A percentile compares a stretch with the other conserved stretches of the same genome.
phyloP scores from a whole-genome alignment of 2,797 vertebrate species.

The Manis javanica region DNA sequence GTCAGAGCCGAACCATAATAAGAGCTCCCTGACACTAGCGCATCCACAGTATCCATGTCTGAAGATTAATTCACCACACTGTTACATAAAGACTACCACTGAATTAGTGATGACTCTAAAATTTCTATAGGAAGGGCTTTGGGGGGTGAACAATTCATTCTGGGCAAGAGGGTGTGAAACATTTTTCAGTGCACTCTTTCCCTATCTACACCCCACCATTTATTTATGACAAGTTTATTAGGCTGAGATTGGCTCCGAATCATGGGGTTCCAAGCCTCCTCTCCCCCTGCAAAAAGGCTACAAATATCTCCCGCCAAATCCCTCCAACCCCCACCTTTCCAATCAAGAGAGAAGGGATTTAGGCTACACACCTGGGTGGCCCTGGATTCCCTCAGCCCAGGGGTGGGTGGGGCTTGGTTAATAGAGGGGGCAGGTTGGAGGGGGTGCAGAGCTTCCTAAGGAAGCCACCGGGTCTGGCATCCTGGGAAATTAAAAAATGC shows the following conservation, averaged over 20 bases:
- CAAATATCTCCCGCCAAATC: neutral
- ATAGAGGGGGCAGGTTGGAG: neutral
- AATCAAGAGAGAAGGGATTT: neutral
- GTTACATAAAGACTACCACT: too few species aligned
- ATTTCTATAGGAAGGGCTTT: too few species aligned
- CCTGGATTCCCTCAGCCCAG: neutral
- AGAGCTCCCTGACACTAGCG: accelerated
- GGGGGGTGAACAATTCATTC: too few species aligned
- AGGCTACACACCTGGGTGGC: too few species aligned
- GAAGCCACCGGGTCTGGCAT: neutral
- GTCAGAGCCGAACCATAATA: neutral
- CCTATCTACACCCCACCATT: neutral
- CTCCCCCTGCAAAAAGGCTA: neutral
- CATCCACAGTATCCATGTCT: too few species aligned
- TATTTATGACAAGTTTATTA: neutral
- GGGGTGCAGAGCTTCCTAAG: neutral
- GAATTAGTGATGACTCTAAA: too few species aligned
- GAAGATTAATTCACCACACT: too few species aligned
- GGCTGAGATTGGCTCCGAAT: neutral
- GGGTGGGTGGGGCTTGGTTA: too few species aligned
- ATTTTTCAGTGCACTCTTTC: accelerated
- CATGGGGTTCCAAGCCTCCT: neutral
- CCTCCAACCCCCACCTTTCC: too few species aligned
- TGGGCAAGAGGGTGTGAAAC: neutral
- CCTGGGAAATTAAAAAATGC: too few species aligned